phyloP scores from a whole-genome alignment of 2,888 invertebrate species.

The Chloroclysta siterata region DNA sequence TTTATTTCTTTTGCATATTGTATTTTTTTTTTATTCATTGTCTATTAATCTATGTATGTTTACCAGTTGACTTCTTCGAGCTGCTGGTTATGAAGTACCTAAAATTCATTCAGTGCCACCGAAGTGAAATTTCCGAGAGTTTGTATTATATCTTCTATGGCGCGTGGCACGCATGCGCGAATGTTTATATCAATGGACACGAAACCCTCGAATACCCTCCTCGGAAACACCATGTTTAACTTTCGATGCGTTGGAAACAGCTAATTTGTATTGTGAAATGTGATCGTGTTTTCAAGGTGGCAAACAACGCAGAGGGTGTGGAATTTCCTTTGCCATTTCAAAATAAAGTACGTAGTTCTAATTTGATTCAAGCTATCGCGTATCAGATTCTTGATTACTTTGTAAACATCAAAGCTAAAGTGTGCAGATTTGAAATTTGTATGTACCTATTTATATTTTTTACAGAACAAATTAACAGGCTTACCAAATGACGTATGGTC shows the following conservation, averaged over 20 bases:
- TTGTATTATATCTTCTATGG: slow-evolving; percentile 17
- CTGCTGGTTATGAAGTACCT: too few relatives aligned
- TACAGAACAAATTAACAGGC: not conserved
- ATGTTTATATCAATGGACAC: slow-evolving; percentile 72
- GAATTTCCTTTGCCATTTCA: slow-evolving; percentile 27
- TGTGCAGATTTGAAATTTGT: not conserved
- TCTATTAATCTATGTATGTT: too few relatives aligned
- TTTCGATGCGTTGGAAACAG: slow-evolving; percentile 43
- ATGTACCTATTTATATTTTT: not conserved
- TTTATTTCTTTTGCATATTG: too few relatives aligned
- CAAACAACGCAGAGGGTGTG: slow-evolving; percentile 28
- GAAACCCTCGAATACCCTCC: slow-evolving; percentile 55
- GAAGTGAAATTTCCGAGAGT: slow-evolving; percentile 6
- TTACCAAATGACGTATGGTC: not conserved
- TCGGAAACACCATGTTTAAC: slow-evolving; percentile 49
- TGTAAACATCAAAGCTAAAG: not conserved
- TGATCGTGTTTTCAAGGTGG: slow-evolving; percentile 52
- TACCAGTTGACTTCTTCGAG: too few relatives aligned
- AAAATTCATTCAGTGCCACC: not conserved
- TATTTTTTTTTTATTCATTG: too few relatives aligned
- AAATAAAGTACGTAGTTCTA: slow-evolving; percentile 8
- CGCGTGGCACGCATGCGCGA: slow-evolving; percentile 57
- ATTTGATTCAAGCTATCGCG: not conserved
- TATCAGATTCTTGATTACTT: not conserved
- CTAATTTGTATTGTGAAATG: slow-evolving; percentile 48